Evolutionary conservation across 2,113 vertebrate genomes (phyloP), one percentile per base, ranked within the genome.

Genomic region (Peromyscus polionotus): DNA sequence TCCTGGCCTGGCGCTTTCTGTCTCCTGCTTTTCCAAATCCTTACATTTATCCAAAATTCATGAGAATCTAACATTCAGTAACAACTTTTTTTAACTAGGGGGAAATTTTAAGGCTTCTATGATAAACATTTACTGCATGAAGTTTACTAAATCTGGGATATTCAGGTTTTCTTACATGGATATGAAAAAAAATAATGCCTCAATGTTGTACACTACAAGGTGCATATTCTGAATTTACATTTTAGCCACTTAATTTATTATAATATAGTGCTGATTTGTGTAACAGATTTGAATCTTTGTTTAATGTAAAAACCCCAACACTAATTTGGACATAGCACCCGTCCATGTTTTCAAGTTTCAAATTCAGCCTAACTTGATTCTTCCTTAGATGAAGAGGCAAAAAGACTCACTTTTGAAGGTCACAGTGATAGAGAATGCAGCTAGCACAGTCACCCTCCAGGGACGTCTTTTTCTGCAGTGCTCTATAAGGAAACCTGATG

Each of bases 301-400:
- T 94, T 97, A 85, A 96, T 97, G 94, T 87, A 42, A 94, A 94
- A 85, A 75, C 13, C 75, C 54, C 97, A 95, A 96, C 96, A 97
- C 83, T 95, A 80, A 8, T 36, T 93, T 24, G 90, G 77, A 57
- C 13, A 92, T 33, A 51, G 48, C 48, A 65, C 75, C 92, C 75
- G 67, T 83, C 28, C 42, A 77, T 72, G 93, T 95, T 91, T 93
- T 88, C 2, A 36, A 92, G 93, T 90, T 92, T 94, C 68, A 94
- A 81, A 36, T 48, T 93, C 80, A 92, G 42, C 9, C 90, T 83
- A 95, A 91, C 54, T 94, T 91, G 61, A 96, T 93, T 95, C 54
- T 88, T 94, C n/a, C 42, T 88, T 59, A 67, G 65, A 92, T 93
- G 65, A 88, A 95, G 94, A 93, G 59, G 61, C 86, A 80, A 14